These are phyloP conservation scores for Zosterops lateralis DNA, from an alignment of 2,113 vertebrate species.

Conservation along the genomic window DNA sequence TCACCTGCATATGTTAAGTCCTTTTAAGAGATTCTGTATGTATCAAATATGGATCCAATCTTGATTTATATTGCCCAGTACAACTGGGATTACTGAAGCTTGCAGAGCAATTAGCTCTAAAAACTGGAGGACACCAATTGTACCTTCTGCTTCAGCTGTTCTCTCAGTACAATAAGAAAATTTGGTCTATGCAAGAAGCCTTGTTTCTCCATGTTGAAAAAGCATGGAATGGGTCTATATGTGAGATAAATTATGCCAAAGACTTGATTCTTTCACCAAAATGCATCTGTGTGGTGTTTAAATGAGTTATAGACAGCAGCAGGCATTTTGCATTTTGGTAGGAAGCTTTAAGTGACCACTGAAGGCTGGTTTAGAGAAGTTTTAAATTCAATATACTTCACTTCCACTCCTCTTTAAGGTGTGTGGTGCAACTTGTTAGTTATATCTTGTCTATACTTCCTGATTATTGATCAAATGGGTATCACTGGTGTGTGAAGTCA, in stretches of 20 bases:
- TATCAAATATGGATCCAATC: background rate
- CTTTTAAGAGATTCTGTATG: background rate
- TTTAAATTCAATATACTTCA: background rate
- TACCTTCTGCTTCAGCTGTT: background rate
- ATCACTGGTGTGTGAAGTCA: background rate
- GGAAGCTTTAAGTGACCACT: background rate
- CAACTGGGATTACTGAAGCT: background rate
- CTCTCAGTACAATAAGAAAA: background rate
- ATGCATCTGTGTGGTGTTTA: rapidly evolving
- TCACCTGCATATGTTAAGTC: background rate
- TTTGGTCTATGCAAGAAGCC: background rate
- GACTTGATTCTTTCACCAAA: background rate
- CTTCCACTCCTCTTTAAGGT: background rate
- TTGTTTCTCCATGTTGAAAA: background rate
- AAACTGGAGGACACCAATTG: background rate
- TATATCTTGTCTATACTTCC: rapidly evolving
- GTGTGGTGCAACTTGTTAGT: background rate
- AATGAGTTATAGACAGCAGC: background rate
- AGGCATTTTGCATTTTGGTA: background rate
- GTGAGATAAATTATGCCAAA: background rate
- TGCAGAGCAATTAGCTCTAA: background rate
- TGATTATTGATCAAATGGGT: background rate
- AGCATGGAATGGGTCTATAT: background rate
- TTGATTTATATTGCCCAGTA: background rate
- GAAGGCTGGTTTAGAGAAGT: background rate